Evolutionary conservation across 2,797 vertebrate species (phyloP).

Genomic region (Sebastes kiyomatsui): DNA sequence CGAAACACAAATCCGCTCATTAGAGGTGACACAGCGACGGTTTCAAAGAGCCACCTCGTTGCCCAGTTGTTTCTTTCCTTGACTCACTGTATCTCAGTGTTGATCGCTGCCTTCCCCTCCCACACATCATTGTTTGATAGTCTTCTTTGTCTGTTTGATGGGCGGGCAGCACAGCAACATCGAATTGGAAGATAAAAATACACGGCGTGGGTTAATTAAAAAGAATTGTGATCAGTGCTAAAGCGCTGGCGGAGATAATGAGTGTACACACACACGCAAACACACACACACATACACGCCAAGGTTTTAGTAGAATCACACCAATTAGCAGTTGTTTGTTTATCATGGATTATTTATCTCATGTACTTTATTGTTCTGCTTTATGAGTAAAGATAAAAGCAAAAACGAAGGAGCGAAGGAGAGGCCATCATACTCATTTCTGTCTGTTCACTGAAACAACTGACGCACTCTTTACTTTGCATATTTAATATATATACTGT

Average conservation of each 20-base stretch:
- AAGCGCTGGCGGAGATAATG: conserved; percentile 52
- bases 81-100: conserved; percentile 14
- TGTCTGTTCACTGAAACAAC: neutral
- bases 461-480: neutral
- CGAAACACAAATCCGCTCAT: conserved; percentile 55
- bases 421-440: neutral
- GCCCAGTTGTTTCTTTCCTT: neutral
- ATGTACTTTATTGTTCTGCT: conserved; percentile 46
- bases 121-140: conserved; percentile 19
- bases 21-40: conserved; percentile 23
- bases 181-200: conserved; percentile 59
- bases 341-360: conserved; percentile 54
- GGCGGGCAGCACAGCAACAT: conserved; percentile 22
- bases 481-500: neutral
- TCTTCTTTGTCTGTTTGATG: conserved; percentile 45
- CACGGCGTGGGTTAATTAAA: conserved; percentile 68
- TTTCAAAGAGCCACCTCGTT: conserved; percentile 25
- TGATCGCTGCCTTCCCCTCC: conserved; percentile 17
- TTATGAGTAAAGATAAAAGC: conserved; percentile 34
- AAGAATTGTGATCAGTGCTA: conserved; percentile 55
- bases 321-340: conserved; percentile 74
- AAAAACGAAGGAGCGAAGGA: conserved; percentile 21
- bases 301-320: conserved; percentile 52
- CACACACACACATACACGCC: neutral
- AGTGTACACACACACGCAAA: conserved; percentile 13